Base-by-base conservation (phyloP, 2,888 invertebrate genomes). In the Xestia ashworthii region DNA sequence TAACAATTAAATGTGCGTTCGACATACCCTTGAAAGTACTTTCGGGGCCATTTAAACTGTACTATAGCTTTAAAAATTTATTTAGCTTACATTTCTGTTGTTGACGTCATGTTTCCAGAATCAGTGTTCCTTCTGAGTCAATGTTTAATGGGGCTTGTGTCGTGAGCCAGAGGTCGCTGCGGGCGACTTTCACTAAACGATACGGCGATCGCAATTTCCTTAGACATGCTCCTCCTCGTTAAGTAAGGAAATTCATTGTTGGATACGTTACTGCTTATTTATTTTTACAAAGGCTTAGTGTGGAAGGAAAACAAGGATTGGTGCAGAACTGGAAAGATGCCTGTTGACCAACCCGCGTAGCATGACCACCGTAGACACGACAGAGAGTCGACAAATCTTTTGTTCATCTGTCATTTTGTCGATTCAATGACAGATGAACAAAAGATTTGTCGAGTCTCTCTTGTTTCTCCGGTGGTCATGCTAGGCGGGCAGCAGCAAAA, bases 151-250 rank as follows among this genome's bases (percentile, higher is more conserved):
- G 41, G 1, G 46, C 25, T 12, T 1, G 0, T n/a, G 77, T 85
- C 87, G 88, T 86, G 80, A 70, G 73, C 41, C 32, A 80, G 69
- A 80, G 87, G 81, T 87, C 87, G 84, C 75, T 58, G 44, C 73
- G 75, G 74, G 77, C 70, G 74, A 84, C 84, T 85, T 84, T 87
- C 85, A 79, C 89, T 86, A 78, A 90, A 88, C 90, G 89, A 89
- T 86, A 89, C 87, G 77, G 86, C 86, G 88, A 89, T 91, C 86
- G 92, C 91, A 92, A 92, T 92, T 92, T 92, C 92, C 92, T 82
- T 71, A 68, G 81, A 76, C 81, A 80, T 41, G 79, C 62, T 68
- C 46, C 75, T 81, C 66, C 19, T 74, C 65, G 65, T 74, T 80
- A 80, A 50, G 69, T 66, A 58, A 38, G 72, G 62, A 66, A 66